Evolutionary conservation across 1,140 invertebrate species (phyloP).

Genomic region (Megalonaias nervosa): DNA sequence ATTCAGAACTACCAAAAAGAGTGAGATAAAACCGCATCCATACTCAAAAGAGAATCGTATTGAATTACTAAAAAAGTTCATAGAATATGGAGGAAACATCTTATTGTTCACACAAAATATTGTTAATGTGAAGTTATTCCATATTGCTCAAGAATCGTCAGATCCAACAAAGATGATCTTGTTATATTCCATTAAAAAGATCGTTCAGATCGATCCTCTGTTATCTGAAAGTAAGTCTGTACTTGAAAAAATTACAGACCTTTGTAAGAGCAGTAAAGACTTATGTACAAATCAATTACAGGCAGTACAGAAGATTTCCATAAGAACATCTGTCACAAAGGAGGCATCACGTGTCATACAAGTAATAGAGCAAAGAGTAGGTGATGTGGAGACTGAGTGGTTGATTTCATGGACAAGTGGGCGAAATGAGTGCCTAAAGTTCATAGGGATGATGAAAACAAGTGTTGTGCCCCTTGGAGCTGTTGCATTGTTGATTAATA

Average conservation of each 20-base stretch:
- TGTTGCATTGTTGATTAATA: slow-evolving; percentile 14
- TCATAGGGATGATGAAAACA: neutral
- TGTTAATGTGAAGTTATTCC: slow-evolving; percentile 43
- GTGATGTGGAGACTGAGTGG: neutral
- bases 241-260: neutral
- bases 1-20: slow-evolving; percentile 47
- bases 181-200: slow-evolving; percentile 19
- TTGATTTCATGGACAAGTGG: slow-evolving; percentile 11
- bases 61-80: slow-evolving; percentile 47
- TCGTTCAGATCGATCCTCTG: neutral
- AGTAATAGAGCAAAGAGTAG: too few relatives aligned
- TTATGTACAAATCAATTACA: neutral
- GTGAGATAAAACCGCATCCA: slow-evolving; percentile 50
- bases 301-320: neutral
- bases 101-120: slow-evolving; percentile 65
- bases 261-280: neutral
- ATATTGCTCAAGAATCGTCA: slow-evolving; percentile 37
- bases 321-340: slow-evolving; percentile 1
- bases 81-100: slow-evolving; percentile 43
- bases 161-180: slow-evolving; percentile 13
- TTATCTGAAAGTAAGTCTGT: too few relatives aligned
- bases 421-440: slow-evolving; percentile 2
- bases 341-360: neutral
- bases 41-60: slow-evolving; percentile 52
- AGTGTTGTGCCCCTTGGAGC: slow-evolving; percentile 26